These are phyloP conservation scores for Drosophila leontia DNA, from an alignment of 1,140 invertebrate genomes.

Conservation along the genomic window DNA sequence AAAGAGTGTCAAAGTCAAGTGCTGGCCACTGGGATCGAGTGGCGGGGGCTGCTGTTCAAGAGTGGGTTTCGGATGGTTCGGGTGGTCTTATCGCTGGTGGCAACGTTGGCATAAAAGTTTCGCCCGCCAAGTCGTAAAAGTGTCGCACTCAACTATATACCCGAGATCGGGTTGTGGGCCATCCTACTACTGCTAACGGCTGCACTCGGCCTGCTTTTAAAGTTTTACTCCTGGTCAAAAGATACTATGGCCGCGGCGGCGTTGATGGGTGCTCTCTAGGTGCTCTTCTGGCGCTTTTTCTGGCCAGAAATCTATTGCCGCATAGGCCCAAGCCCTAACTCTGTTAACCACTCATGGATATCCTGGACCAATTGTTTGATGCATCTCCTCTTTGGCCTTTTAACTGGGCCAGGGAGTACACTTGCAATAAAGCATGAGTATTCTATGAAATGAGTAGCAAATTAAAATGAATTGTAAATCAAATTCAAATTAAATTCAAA, in stretches of 20 bases:
- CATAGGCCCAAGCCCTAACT: slow-evolving; percentile 27
- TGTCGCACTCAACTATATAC: slow-evolving; percentile 60
- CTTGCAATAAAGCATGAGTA: neutral
- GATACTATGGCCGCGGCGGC: slow-evolving; percentile 33
- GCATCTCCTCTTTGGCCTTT: slow-evolving; percentile 26
- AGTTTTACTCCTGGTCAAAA: slow-evolving; percentile 36
- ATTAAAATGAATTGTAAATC: too few species aligned
- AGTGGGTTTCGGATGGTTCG: slow-evolving; percentile 1
- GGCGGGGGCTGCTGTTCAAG: neutral
- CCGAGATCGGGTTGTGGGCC: slow-evolving; percentile 31
- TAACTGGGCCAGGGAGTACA: slow-evolving; percentile 24
- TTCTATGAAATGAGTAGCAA: neutral
- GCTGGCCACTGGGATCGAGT: slow-evolving; percentile 36
- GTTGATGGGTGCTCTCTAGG: slow-evolving; percentile 27
- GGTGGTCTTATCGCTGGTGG: slow-evolving; percentile 67
- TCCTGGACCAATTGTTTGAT: slow-evolving; percentile 33
- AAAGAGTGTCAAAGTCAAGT: slow-evolving; percentile 83
- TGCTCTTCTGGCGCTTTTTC: slow-evolving; percentile 18
- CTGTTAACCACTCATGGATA: slow-evolving; percentile 44
- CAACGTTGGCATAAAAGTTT: slow-evolving; percentile 80
- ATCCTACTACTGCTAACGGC: neutral
- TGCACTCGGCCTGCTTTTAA: slow-evolving; percentile 17
- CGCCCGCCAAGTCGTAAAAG: slow-evolving; percentile 66
- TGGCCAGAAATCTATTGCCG: slow-evolving; percentile 32
- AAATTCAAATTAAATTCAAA: neutral